Percentiles rank a stretch among this genome's conserved stretches.
phyloP scores from a whole-genome alignment of 2,888 invertebrate genomes.

The Scaptomyza tumidula region DNA sequence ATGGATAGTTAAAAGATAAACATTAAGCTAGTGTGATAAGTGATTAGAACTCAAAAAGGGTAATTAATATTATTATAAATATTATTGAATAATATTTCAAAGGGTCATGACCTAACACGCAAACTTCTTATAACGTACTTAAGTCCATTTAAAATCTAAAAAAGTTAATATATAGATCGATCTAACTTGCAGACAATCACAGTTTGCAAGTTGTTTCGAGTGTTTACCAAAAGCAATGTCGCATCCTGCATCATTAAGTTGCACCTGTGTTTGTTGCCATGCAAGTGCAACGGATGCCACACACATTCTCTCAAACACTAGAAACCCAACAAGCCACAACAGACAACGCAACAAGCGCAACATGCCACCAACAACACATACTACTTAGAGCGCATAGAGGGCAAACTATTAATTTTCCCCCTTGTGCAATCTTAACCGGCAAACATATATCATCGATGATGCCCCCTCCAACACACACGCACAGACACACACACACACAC shows the following conservation, averaged over 20 bases:
- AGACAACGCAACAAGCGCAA: slow-evolving; percentile 6
- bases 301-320: slow-evolving; percentile 5
- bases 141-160: too few species aligned
- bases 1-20: too few species aligned
- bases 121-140: too few species aligned
- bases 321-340: slow-evolving; percentile 6
- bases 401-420: slow-evolving; percentile 51
- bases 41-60: too few species aligned
- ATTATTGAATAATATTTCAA: too few species aligned
- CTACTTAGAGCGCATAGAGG: background rate
- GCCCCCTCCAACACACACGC: background rate
- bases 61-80: too few species aligned
- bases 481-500: too few species aligned
- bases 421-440: slow-evolving; percentile 58
- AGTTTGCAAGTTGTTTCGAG: background rate
- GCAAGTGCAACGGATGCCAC: slow-evolving; percentile 30
- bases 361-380: background rate
- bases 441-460: slow-evolving; percentile 71
- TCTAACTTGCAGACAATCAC: background rate
- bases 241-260: slow-evolving; percentile 25
- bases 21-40: too few species aligned
- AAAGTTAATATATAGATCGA: too few species aligned
- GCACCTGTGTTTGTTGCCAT: slow-evolving; percentile 37
- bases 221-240: background rate
- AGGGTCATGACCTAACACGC: too few species aligned